Percentiles rank a stretch among this genome's conserved stretches.
These are phyloP conservation scores for Trachemys scripta DNA, from an alignment of 2,113 vertebrate genomes.

Conservation along the genomic window DNA sequence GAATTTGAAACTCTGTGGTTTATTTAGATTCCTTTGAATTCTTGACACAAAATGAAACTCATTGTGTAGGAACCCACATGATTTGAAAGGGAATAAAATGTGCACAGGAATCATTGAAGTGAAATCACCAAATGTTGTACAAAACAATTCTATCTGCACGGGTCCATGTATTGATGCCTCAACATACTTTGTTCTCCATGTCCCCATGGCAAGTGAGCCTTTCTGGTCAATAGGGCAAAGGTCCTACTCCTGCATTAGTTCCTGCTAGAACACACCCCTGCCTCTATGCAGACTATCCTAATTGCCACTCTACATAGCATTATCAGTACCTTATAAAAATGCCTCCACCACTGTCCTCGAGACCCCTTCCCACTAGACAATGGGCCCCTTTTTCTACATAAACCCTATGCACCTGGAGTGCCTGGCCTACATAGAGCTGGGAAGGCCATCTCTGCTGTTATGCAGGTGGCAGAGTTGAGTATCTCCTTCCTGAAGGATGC, in stretches of 20 bases:
- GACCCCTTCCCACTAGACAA: neutral
- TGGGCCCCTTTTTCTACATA: rapidly evolving
- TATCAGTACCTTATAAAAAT: neutral
- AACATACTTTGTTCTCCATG: neutral
- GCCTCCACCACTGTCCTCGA: neutral
- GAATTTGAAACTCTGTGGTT: neutral
- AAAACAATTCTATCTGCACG: neutral
- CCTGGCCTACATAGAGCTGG: neutral
- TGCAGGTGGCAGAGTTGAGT: neutral
- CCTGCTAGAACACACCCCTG: neutral
- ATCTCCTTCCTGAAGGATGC: neutral
- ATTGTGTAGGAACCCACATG: neutral
- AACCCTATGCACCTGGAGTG: neutral
- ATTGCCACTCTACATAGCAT: neutral
- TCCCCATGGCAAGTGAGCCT: neutral
- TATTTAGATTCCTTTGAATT: neutral
- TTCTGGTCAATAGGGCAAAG: neutral
- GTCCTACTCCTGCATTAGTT: too few species aligned
- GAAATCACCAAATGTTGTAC: rapidly evolving
- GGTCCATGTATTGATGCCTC: neutral
- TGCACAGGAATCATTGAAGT: neutral
- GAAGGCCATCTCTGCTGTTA: neutral
- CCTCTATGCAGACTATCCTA: neutral
- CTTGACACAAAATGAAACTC: neutral
- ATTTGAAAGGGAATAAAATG: neutral